Evolutionary conservation across 2,888 invertebrate genomes (phyloP), one percentile per base, ranked within the genome.

Genomic region (Ptycholaimellus sp.): DNA sequence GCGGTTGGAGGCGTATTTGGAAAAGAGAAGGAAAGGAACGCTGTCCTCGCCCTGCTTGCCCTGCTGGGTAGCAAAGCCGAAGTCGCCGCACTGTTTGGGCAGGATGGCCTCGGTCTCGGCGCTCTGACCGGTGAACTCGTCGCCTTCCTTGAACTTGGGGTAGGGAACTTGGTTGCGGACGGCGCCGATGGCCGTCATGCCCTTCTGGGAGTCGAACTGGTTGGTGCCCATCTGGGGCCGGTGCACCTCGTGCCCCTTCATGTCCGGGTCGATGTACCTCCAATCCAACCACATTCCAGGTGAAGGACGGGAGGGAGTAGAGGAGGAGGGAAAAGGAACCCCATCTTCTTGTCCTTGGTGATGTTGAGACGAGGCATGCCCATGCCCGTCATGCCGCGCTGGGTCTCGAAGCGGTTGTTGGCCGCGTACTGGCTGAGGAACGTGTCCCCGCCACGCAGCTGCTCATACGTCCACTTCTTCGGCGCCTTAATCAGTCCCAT

Each of bases 21-120:
- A n/a, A n/a, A n/a, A n/a, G n/a, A n/a, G n/a, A n/a, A n/a, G n/a
- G n/a, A n/a, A n/a, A n/a, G n/a, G n/a, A n/a, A n/a, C n/a, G n/a
- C n/a, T n/a, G n/a, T n/a, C n/a, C n/a, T n/a, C n/a, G n/a, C n/a
- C n/a, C n/a, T n/a, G n/a, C n/a, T n/a, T n/a, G n/a, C n/a, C n/a
- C n/a, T n/a, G n/a, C 38, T 54, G 54, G 19, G 49, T 44, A 20
- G 54, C 54, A 22, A 49, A 42, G 33, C 53, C 52, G 41, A 49
- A 54, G 41, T 54, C 54, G 40, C 54, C 54, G 29, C 50, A 49
- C 42, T 55, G 55, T 41, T 53, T 54, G 34, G 54, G 53, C 29
- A 56, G 48, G 37, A 54, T 46, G 39, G 49, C 49, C 42, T 56
- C 56, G 42, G 52, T 50, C 38, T 53, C 54, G 44, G 52, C 53